Evolutionary conservation across 2,113 vertebrate genomes (phyloP), one percentile per base, ranked within the genome.

Genomic region (Rhegmatorhina hoffmannsi): DNA sequence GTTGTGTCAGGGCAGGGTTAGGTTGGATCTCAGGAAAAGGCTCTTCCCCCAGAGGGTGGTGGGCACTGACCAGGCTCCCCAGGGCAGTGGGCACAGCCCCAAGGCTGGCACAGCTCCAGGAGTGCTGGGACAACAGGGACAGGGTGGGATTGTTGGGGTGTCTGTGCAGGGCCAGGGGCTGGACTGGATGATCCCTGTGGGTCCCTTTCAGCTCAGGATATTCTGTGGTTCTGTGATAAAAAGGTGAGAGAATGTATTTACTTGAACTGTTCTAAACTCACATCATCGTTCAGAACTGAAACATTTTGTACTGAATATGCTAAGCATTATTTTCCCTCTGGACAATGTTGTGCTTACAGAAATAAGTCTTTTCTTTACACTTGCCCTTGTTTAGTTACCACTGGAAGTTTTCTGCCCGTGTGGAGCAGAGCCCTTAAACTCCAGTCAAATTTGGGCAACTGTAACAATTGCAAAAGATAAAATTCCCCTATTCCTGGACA

Each of bases 81-180:
- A 73, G 67, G 59, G 43, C 25, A 36, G 43, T 13, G 76, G 50
- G 11, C 86, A 16, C 8, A 0, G 18, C 10, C 86, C 77, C 1
- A 0, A 81, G 14, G 17, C 76, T 67, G 77, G 36, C 53, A 33
- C 20, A 73, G 86, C 68, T 64, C 13, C 67, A 46, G 68, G 36
- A 44, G 77, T 0, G 0, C 6, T 58, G 3, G 67, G 50, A 26
- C 17, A 66, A 0, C 0, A 73, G 50, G 50, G 50, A 13, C 36
- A 52, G 38, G 19, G 2, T 33, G 52, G 38, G 46, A 1, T 24
- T 82, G 11, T 12, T 47, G 53, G n/a, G 62, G 19, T 2, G 34
- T 26, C 62, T 68, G 36, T 1, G 77, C 69, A 75, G 16, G 52
- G 53, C 7, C 68, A 46, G 15, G 50, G 0, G 5, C 0, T 23